Evolutionary conservation across 2,888 invertebrate genomes (phyloP).

Genomic region (Polylopha cassiicola): DNA sequence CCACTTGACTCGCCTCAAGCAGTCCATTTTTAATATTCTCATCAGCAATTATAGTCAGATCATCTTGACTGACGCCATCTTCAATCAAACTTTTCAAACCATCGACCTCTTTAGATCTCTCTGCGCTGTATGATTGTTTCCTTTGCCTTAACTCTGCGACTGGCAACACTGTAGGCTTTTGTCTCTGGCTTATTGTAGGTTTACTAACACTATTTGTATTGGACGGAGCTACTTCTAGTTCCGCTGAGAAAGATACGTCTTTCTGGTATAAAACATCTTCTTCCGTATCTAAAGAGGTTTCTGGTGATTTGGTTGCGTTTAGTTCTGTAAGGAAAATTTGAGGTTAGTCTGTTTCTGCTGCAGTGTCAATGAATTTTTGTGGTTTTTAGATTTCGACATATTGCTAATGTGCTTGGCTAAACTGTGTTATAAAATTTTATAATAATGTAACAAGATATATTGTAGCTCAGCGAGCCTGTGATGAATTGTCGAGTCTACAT

Average conservation of each 20-base stretch:
- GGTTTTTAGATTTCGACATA: no score
- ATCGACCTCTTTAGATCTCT: constrained; percentile 58
- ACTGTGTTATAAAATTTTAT: no score
- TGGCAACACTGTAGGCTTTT: constrained; percentile 44
- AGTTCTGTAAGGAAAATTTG: no score
- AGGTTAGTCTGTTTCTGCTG: no score
- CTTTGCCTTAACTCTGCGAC: constrained; percentile 32
- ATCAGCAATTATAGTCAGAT: constrained; percentile 65
- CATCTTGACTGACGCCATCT: constrained; percentile 65
- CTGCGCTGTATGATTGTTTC: constrained; percentile 60
- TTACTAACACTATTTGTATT: constrained; percentile 61
- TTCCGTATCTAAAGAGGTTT: constrained; percentile 69
- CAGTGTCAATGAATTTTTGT: no score
- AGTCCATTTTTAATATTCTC: constrained; percentile 37
- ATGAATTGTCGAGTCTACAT: no score
- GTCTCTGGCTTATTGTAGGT: constrained; percentile 53
- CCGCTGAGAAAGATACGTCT: constrained; percentile 87
- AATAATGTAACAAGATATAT: no score
- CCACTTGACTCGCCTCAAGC: constrained; percentile 36
- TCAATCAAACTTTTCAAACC: constrained; percentile 64
- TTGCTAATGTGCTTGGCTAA: no score
- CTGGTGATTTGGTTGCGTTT: constrained; percentile 82
- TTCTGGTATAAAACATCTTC: constrained; percentile 86
- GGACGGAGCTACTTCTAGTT: constrained; percentile 79
- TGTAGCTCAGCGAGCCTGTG: no score